Evolutionary conservation across 1,140 invertebrate genomes (phyloP).

Genomic region (Sipha flava): DNA sequence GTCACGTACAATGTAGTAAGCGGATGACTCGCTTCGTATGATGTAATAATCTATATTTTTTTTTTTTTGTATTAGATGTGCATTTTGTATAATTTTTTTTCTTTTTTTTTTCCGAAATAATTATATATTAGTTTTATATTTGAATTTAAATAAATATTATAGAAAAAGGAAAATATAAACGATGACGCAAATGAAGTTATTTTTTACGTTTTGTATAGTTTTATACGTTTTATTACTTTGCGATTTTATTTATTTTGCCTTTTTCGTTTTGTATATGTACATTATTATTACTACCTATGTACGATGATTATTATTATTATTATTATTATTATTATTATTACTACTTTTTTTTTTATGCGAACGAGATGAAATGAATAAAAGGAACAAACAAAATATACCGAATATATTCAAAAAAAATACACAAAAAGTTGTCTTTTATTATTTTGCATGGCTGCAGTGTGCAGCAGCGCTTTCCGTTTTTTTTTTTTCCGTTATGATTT

Average conservation of each 20-base stretch:
- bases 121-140: neutral
- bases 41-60: neutral
- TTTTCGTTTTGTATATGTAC: neutral
- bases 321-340: neutral
- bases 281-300: neutral
- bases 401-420: neutral
- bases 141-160: neutral
- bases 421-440: neutral
- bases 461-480: neutral
- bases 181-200: neutral
- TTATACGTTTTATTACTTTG: constrained; percentile 8
- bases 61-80: neutral
- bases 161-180: neutral
- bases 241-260: neutral
- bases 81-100: neutral
- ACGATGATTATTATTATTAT: neutral
- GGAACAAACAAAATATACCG: neutral
- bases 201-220: constrained; percentile 26
- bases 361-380: neutral
- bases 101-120: too few relatives aligned
- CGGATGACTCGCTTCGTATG: neutral
- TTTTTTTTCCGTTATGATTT: too few relatives aligned
- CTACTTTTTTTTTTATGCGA: neutral
- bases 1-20: too few relatives aligned
- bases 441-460: neutral